Conservation (phyloP, 2,888 invertebrate genomes). For the Ganaspis brasiliensis region DNA sequence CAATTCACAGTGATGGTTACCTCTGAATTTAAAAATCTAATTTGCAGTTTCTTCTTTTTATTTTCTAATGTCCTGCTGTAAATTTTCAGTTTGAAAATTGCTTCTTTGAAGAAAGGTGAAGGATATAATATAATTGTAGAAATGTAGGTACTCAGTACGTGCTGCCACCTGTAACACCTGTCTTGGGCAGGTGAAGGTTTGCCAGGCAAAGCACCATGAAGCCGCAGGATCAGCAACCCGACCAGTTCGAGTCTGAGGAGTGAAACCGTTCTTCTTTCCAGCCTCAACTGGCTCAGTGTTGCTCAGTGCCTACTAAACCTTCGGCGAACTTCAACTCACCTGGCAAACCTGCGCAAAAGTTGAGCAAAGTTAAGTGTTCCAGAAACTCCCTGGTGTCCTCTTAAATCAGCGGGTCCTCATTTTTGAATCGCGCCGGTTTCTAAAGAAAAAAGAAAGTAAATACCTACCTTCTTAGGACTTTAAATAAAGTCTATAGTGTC, state of each 20-base stretch:
- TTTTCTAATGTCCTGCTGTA: no score
- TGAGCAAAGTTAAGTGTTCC: conserved; percentile 1
- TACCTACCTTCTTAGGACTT: background rate
- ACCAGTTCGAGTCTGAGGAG: conserved; percentile 35
- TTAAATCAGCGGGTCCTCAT: background rate
- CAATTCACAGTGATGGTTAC: no score
- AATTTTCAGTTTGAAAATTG: no score
- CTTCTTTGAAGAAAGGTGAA: conserved; percentile 2
- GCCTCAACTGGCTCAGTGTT: conserved; percentile 33
- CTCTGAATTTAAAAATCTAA: no score
- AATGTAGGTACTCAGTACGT: conserved; percentile 1
- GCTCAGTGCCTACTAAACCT: conserved; percentile 5
- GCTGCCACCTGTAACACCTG: conserved; percentile 43
- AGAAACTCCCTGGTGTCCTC: conserved; percentile 20
- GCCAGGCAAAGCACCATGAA: conserved; percentile 22
- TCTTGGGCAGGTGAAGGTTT: conserved; percentile 41
- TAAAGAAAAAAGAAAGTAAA: conserved; percentile 1
- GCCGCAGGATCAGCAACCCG: conserved; percentile 42
- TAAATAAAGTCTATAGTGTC: conserved; percentile 20
- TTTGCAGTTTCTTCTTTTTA: no score
- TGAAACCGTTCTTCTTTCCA: conserved; percentile 36
- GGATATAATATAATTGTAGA: background rate
- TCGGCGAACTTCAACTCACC: conserved; percentile 15
- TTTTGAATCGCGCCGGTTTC: conserved; percentile 23
- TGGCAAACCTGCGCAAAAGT: conserved; percentile 25